These are phyloP conservation scores for Rapana venosa DNA, from an alignment of 2,888 invertebrate genomes.

Conservation along the genomic window DNA sequence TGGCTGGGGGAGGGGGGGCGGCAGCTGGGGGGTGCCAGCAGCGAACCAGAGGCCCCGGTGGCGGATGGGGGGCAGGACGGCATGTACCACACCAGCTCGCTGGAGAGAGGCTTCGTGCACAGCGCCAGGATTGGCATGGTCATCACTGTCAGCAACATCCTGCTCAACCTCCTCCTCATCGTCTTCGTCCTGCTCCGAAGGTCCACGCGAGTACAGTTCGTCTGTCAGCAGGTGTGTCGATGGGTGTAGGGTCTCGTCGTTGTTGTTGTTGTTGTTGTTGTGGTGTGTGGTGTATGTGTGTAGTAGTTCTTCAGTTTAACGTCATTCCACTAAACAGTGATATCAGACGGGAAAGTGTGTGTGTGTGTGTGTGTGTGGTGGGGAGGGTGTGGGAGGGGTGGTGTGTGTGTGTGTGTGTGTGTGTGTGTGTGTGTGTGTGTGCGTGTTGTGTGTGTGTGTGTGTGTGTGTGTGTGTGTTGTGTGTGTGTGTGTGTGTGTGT, in stretches of 20 bases:
- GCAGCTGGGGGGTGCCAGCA: background rate
- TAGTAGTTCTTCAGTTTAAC: too few relatives aligned
- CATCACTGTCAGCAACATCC: slow-evolving; percentile 45
- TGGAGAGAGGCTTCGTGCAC: slow-evolving; percentile 52
- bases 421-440: background rate
- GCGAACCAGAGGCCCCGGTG: background rate
- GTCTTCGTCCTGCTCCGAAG: slow-evolving; percentile 33
- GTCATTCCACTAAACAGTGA: too few relatives aligned
- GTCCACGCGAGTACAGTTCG: slow-evolving; percentile 42
- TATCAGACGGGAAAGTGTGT: too few relatives aligned
- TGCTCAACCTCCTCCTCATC: slow-evolving; percentile 38
- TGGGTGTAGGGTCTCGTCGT: too few relatives aligned
- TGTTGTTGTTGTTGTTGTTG: too few relatives aligned
- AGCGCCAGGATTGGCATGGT: slow-evolving; percentile 50
- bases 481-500: too few relatives aligned
- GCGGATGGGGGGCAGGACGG: background rate
- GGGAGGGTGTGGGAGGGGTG: background rate
- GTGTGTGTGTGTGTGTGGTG: too few relatives aligned
- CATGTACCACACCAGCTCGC: slow-evolving; percentile 46
- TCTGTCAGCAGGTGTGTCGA: slow-evolving; percentile 36
- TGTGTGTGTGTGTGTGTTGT: background rate
- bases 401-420: background rate
- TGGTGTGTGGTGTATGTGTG: too few relatives aligned
- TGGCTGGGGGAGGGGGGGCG: background rate
- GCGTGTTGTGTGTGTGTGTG: background rate